These are phyloP conservation scores for Sebastes itinus DNA, from an alignment of 2,797 vertebrate genomes.

Conservation along the genomic window DNA sequence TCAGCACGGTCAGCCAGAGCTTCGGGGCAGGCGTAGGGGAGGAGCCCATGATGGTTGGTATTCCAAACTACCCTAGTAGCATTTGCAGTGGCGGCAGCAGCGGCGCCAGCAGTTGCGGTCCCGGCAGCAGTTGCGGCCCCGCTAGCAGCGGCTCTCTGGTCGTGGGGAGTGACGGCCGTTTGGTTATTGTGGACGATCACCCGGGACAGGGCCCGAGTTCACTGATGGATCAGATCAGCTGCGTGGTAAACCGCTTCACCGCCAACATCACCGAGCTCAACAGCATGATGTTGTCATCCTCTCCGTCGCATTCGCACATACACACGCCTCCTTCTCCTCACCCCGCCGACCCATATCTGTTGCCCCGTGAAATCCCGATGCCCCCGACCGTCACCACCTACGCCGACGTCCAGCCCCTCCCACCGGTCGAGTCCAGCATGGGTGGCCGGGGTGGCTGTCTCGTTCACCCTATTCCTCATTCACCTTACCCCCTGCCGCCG, in stretches of 20 bases:
- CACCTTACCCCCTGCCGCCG: constrained; percentile 63
- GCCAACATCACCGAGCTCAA: constrained; percentile 97
- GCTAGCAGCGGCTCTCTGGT: constrained; percentile 53
- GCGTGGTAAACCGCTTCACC: constrained; percentile 95
- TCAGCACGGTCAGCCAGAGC: constrained; percentile 92
- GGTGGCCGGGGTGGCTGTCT: constrained; percentile 63
- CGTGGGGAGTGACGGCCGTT: constrained; percentile 40
- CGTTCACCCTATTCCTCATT: constrained; percentile 62
- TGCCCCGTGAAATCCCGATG: constrained; percentile 91
- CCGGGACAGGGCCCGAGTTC: constrained; percentile 87
- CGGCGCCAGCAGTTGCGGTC: constrained; percentile 46
- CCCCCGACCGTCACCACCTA: constrained; percentile 92
- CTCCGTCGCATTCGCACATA: constrained; percentile 74
- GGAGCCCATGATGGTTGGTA: constrained; percentile 51
- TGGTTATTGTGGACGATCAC: constrained; percentile 49
- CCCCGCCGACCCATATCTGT: constrained; percentile 81
- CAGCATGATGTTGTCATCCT: constrained; percentile 91
- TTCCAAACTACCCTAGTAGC: constrained; percentile 65
- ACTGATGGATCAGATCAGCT: constrained; percentile 98
- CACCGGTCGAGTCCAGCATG: constrained; percentile 87
- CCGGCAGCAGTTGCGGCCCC: constrained; percentile 59
- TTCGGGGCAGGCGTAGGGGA: constrained; percentile 57
- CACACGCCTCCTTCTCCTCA: constrained; percentile 72
- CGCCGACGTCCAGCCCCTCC: constrained; percentile 92
- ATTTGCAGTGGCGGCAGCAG: constrained; percentile 62